These are phyloP conservation scores for Motacilla alba DNA, from an alignment of 2,113 vertebrate species.

Conservation along the genomic window DNA sequence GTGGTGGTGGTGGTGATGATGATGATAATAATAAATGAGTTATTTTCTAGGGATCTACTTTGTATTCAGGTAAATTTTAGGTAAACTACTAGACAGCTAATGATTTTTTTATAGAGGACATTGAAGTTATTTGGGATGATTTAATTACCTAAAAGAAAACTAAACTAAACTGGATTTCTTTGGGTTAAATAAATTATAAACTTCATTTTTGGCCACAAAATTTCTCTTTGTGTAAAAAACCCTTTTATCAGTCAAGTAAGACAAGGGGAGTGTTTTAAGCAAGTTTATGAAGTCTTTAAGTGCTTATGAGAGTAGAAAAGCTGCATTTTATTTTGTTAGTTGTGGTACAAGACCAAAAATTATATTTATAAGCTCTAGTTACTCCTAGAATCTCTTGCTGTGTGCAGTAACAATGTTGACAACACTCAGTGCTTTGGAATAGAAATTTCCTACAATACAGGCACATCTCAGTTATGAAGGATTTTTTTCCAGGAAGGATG, in stretches of 20 bases:
- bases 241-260: not conserved
- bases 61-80: not conserved
- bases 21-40: not conserved
- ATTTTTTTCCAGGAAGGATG: not conserved
- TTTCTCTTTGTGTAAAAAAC: not conserved
- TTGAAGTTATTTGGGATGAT: not conserved
- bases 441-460: not conserved
- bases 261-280: not conserved
- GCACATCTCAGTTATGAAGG: not conserved
- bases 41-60: not conserved
- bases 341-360: not conserved
- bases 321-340: not conserved
- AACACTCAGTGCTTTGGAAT: not conserved
- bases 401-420: not conserved
- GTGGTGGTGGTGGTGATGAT: not conserved
- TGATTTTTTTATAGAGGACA: not conserved
- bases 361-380: not conserved
- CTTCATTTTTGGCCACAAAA: not conserved
- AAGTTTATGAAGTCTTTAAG: not conserved
- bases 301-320: not conserved
- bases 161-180: not conserved
- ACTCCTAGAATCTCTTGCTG: not conserved
- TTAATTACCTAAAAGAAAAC: not conserved
- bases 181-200: not conserved
- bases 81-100: not conserved